Evolutionary conservation across 2,113 vertebrate species (phyloP).

Genomic region (Paedocypris sp.): DNA sequence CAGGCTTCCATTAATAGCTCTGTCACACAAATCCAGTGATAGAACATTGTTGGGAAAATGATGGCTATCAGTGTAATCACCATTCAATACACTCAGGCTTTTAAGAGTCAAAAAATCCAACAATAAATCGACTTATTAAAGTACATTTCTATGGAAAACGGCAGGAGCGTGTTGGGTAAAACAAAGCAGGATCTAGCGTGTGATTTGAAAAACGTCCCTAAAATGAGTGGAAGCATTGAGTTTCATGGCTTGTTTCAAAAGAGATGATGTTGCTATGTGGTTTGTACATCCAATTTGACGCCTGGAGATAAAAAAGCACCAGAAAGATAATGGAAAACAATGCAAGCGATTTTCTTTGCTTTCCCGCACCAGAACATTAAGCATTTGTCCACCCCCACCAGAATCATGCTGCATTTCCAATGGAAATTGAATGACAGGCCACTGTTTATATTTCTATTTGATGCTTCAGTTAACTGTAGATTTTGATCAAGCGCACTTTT

Average conservation of each 20-base stretch:
- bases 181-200: not conserved
- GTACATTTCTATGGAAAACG: conserved; percentile 28
- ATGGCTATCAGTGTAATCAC: conserved; percentile 43
- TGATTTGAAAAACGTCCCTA: not conserved
- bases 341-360: not conserved
- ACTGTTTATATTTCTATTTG: conserved; percentile 31
- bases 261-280: not conserved
- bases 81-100: conserved; percentile 27
- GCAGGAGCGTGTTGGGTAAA: not conserved
- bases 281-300: not conserved
- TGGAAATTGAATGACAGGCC: conserved; percentile 26
- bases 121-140: conserved; percentile 39
- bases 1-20: conserved; percentile 36
- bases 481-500: conserved; percentile 25
- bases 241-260: conserved; percentile 4
- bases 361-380: conserved; percentile 11
- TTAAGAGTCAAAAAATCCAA: conserved; percentile 22
- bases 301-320: not conserved
- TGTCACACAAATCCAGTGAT: conserved; percentile 31
- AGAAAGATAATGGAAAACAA: conserved; percentile 2
- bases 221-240: not conserved
- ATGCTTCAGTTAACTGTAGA: conserved; percentile 33
- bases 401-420: conserved; percentile 17
- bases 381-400: not conserved
- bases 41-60: conserved; percentile 34